Evolutionary conservation across 2,888 invertebrate genomes (phyloP).

Genomic region (Drosophila parthenogenetica): DNA sequence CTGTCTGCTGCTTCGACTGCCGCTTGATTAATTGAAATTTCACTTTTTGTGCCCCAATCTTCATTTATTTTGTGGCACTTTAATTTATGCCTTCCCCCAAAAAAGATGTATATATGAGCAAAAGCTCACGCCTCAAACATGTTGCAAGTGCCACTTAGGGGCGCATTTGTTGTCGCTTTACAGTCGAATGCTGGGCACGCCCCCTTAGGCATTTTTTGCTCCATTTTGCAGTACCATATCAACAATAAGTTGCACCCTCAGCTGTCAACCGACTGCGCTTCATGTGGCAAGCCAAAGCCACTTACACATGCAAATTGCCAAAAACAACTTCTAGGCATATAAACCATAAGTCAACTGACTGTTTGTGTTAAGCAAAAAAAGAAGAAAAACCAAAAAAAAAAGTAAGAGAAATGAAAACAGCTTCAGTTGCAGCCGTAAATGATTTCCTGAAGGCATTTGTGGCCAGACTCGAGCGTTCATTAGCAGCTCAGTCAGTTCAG

Average conservation of each 20-base stretch:
- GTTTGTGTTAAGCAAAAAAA: conserved; percentile 14
- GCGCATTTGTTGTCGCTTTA: conserved; percentile 59
- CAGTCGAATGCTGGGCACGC: conserved; percentile 57
- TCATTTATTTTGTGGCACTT: conserved; percentile 56
- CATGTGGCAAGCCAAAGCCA: conserved; percentile 40
- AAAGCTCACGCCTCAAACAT: conserved; percentile 56
- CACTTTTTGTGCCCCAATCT: conserved; percentile 48
- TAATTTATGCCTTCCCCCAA: conserved; percentile 48
- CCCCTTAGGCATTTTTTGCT: conserved; percentile 38
- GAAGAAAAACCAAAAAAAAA: not conserved
- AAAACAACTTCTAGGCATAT: conserved; percentile 27
- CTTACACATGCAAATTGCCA: conserved; percentile 67
- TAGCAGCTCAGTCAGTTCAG: conserved; percentile 33
- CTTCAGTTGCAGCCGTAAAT: conserved; percentile 35
- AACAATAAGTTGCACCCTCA: conserved; percentile 38
- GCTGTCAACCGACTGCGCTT: conserved; percentile 24
- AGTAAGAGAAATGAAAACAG: not conserved
- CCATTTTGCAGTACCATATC: conserved; percentile 31
- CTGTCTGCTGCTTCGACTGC: not conserved
- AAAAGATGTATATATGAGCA: conserved; percentile 6
- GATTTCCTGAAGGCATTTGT: conserved; percentile 24
- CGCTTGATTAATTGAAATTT: conserved; percentile 71
- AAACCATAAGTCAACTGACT: conserved; percentile 48
- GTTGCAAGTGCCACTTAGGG: conserved; percentile 74
- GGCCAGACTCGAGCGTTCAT: conserved; percentile 41